phyloP scores from a whole-genome alignment of 2,797 vertebrate species.

The Manis pentadactyla region DNA sequence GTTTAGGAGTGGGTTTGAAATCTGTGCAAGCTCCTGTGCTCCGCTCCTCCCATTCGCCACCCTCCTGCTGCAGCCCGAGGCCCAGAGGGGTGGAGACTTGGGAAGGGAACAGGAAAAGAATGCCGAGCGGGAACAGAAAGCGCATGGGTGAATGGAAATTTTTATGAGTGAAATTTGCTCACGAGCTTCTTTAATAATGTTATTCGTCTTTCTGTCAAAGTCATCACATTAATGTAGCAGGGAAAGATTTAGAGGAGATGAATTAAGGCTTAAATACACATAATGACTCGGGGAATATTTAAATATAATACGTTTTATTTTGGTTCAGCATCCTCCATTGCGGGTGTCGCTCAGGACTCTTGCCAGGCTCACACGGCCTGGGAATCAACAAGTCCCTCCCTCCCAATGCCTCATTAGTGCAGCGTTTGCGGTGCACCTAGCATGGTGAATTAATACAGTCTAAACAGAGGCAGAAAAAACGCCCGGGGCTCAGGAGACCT shows the following conservation, averaged over 20 bases:
- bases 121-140: not conserved
- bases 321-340: constrained; percentile 70
- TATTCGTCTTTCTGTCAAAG: constrained; percentile 90
- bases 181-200: constrained; percentile 86
- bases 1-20: not conserved
- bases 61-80: not conserved
- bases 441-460: not conserved
- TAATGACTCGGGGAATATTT: constrained; percentile 88
- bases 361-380: not conserved
- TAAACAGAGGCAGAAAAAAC: not conserved
- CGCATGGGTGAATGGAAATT: constrained; percentile 56
- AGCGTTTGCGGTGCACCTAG: not conserved
- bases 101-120: not conserved
- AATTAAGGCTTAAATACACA: constrained; percentile 89
- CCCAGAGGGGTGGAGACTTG: not conserved
- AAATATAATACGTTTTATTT: constrained; percentile 86
- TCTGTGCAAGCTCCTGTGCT: not conserved
- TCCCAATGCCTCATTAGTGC: accelerated
- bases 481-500: not conserved
- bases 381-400: not conserved
- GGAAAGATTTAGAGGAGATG: constrained; percentile 87
- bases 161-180: constrained; percentile 86
- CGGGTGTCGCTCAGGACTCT: not conserved
- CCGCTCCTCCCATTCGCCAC: not conserved
- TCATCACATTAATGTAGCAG: constrained; percentile 85